Evolutionary conservation across 1,140 invertebrate species (phyloP), one percentile per base, ranked within the genome.

Genomic region (Ceratina japonica): DNA sequence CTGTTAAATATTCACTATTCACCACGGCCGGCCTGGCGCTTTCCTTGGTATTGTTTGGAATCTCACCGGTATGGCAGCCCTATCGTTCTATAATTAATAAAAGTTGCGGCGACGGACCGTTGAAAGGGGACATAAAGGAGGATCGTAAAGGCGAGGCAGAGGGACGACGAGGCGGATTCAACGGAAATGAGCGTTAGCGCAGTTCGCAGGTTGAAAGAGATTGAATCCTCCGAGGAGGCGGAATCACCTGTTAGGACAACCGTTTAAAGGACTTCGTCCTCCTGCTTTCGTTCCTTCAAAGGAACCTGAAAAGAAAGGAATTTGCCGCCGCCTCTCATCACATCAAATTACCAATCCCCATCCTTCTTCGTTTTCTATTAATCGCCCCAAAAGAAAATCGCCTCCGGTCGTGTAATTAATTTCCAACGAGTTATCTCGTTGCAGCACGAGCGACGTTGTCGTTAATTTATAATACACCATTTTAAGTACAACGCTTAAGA

Each of bases 161-260:
- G 27, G 27, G 27, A 31, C 27, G 27, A 31, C 27, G 52, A 75
- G 22, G 71, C 49, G 59, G 37, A 73, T 51, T 37, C 37, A 51
- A 24, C 74, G 83, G 79, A 85, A 85, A 84, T 85, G 83, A 85
- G 75, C 83, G 69, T 85, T 84, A 83, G 83, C 83, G 65, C 64
- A 79, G 69, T 58, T 58, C 65, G 66, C 20, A 58, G 27, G 71
- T 69, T 76, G 79, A 82, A 85, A 85, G 83, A 82, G 83, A 86
- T 86, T 85, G 80, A 82, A 86, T 85, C 75, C 75, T 85, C 82
- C 75, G 75, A 78, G 66, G 59, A 85, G 68, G 52, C 66, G 24
- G 68, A 75, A 82, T 86, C 83, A 85, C 75, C 79, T 86, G 83
- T 79, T 82, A 75, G 80, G 79, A 75, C 77, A 77, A 77, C 79